Percentiles rank a stretch among this genome's conserved stretches.
These are phyloP conservation scores for Auanema freiburgensis DNA, from an alignment of 2,888 invertebrate genomes.

Conservation along the genomic window DNA sequence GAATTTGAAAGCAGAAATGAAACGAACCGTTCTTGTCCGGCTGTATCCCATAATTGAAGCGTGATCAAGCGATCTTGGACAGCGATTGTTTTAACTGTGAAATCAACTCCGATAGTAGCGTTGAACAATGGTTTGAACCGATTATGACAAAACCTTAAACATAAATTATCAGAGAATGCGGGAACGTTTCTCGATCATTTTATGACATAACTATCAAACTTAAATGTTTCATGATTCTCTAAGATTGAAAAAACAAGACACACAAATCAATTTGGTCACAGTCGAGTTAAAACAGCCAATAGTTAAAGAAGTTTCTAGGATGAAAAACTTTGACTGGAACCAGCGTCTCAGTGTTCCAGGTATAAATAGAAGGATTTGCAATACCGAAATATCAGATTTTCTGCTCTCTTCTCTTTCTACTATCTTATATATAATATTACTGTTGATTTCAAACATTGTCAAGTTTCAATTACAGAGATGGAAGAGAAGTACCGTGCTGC, in stretches of 20 bases:
- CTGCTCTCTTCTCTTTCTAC: too few relatives aligned
- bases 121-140: conserved; percentile 69
- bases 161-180: background rate
- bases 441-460: too few relatives aligned
- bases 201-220: background rate
- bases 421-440: too few relatives aligned
- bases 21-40: conserved; percentile 69
- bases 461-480: too few relatives aligned
- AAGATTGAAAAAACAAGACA: background rate
- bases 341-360: too few relatives aligned
- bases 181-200: background rate
- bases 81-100: conserved; percentile 67
- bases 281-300: background rate
- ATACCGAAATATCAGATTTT: too few relatives aligned
- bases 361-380: too few relatives aligned
- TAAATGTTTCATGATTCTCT: too few relatives aligned
- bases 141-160: conserved; percentile 67
- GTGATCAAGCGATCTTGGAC: conserved; percentile 64
- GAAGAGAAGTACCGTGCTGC: too few relatives aligned
- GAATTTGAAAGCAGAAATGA: background rate
- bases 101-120: conserved; percentile 71
- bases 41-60: conserved; percentile 70
- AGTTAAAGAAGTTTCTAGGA: background rate
- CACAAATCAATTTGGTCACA: background rate
- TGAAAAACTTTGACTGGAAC: too few relatives aligned